Base-by-base conservation (phyloP, 1,140 invertebrate species). In the Elysia chlorotica region DNA sequence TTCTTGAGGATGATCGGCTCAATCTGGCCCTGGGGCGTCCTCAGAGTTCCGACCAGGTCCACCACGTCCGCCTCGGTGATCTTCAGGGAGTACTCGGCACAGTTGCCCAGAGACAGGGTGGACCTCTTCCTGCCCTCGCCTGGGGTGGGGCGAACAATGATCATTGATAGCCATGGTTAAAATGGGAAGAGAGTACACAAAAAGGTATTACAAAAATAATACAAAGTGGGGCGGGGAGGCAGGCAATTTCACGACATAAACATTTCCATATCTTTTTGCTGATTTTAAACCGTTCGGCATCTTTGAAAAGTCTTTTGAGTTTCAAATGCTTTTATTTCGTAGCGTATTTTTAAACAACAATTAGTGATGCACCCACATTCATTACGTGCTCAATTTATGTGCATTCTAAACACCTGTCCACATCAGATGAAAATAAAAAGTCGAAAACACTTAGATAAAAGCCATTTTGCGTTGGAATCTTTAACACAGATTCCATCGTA, bases 101-200 rank as follows among this genome's bases (percentile, higher is more conserved):
- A 96, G 66, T 95, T 96, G 63, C 95, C 95, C 0, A 98, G 94
- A 0, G 96, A 97, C 76, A 99, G 95, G 88, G 98, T 96, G 83
- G 97, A 96, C 75, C 96, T 92, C 86, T 98, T 98, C 33, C 96
- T 92, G 62, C 96, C 96, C 88, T 98, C 96, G n/a, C 96, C 96
- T 86, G 71, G 23, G 73, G 48, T 31, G 41, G 59, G 4, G 28
- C 17, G 2, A 14, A 48, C 41, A 48, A n/a, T n/a, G n/a, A n/a
- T n/a, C n/a, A n/a, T n/a, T n/a, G n/a, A 48, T 48, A n/a, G 41
- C 10, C 10, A n/a, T 48, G 41, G 10, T 48, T 10, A n/a, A 48
- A 48, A 14, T 14, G n/a, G 41, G 41, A 48, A 48, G n/a, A 10
- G 41, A 48, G n/a, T 10, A 17, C 6, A 59, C 17, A 59, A 17